These are phyloP conservation scores for Chelonus insularis DNA, from an alignment of 1,140 invertebrate species.

Conservation along the genomic window DNA sequence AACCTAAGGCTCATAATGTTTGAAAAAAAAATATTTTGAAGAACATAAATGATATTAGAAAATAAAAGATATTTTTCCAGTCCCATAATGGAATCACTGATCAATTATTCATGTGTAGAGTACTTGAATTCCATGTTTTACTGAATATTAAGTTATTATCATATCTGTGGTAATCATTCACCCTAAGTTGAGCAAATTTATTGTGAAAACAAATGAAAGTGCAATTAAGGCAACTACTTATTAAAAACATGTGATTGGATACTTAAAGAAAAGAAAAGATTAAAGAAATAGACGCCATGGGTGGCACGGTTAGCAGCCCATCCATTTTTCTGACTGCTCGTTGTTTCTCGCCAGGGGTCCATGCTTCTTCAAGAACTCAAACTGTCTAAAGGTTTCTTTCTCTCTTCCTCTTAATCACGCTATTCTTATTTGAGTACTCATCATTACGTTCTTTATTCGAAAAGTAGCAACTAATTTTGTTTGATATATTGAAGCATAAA, in stretches of 20 bases:
- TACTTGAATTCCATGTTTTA: too few relatives aligned
- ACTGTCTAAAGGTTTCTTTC: constrained; percentile 27
- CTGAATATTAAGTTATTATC: too few relatives aligned
- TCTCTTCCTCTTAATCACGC: constrained; percentile 17
- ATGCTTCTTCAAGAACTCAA: constrained; percentile 38
- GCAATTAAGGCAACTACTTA: constrained; percentile 39
- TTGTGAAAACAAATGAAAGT: constrained; percentile 28
- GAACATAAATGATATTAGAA: too few relatives aligned
- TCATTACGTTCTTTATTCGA: neutral
- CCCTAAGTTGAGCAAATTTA: neutral
- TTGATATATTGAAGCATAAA: too few relatives aligned
- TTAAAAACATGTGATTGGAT: constrained; percentile 35
- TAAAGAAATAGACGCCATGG: constrained; percentile 53
- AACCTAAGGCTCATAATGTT: too few relatives aligned
- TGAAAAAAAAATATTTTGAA: too few relatives aligned
- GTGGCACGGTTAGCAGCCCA: constrained; percentile 60
- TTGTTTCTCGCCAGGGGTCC: constrained; percentile 59
- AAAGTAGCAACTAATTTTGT: too few relatives aligned
- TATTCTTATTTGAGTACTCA: neutral
- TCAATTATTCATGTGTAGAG: constrained; percentile 1
- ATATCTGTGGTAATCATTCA: neutral
- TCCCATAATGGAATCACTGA: too few relatives aligned
- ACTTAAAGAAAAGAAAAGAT: constrained; percentile 39
- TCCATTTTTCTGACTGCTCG: constrained; percentile 61
- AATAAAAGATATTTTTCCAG: too few relatives aligned